Evolutionary conservation across 2,797 vertebrate species (phyloP), one percentile per base, ranked within the genome.

Genomic region (Brotula barbata): DNA sequence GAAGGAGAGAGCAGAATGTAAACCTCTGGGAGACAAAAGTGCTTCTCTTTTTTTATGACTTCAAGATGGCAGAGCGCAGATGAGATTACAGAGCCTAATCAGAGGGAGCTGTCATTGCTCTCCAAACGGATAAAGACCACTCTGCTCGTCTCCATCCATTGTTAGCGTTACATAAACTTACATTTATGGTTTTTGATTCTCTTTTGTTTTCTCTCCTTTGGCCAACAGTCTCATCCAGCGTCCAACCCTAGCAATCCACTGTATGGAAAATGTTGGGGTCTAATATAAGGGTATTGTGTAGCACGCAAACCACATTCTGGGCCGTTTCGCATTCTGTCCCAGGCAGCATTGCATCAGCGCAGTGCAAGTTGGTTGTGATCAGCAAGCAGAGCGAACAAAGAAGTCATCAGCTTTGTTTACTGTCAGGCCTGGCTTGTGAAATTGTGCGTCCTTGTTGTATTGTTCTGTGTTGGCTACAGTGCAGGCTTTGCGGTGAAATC

Each of bases 21-120:
- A 58, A 76, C 73, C 68, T 80, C 72, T 36, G 67, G 68, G 73
- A 73, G 42, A 57, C 51, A 68, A 67, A 31, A 15, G 28, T 43
- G 58, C 73, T 80, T 77, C 36, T n/a, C 46, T 43, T 60, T 64
- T 72, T 77, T 82, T 71, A 86, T 86, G 76, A 61, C 55, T 86
- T 88, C 74, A 82, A 85, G 78, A 83, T 86, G 85, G 10, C 48
- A 64, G 61, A 41, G 75, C 50, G 40, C 21, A 58, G 47, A 41
- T 34, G 25, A 67, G 64, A 73, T 71, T 60, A 66, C 40, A 59
- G 12, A 64, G 53, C 3, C 0, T 64, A 65, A 85, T 85, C 82
- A 78, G 77, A 50, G 36, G 61, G 31, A 53, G 25, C 61, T 71
- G 56, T 64, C 62, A 65, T 37, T 73, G 64, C 56, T 57, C 33